phyloP scores from a whole-genome alignment of 2,113 vertebrate genomes.

The Corythaixoides concolor region DNA sequence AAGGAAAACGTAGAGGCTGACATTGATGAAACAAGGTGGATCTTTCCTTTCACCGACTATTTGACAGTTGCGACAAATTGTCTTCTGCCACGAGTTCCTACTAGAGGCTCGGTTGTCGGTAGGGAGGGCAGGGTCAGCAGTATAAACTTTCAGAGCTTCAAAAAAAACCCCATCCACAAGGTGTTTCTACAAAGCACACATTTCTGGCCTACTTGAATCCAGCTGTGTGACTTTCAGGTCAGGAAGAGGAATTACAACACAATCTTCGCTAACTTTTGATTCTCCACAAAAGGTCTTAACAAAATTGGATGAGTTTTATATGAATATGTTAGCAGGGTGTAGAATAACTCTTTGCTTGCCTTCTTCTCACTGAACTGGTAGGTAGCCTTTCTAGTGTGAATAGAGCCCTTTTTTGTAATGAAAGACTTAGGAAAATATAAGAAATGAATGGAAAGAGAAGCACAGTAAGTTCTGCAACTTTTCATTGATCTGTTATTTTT shows the following conservation, averaged over 20 bases:
- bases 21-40: neutral
- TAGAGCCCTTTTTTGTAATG: slow-evolving; percentile 27
- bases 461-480: slow-evolving; percentile 36
- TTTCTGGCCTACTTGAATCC: slow-evolving; percentile 67
- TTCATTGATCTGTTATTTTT: slow-evolving; percentile 44
- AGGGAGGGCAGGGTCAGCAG: slow-evolving; percentile 34
- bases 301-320: slow-evolving; percentile 62
- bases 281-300: slow-evolving; percentile 65
- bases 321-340: slow-evolving; percentile 65
- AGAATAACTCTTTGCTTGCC: slow-evolving; percentile 63
- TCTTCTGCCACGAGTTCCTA: slow-evolving; percentile 13
- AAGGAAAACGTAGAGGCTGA: neutral
- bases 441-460: slow-evolving; percentile 42
- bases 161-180: slow-evolving; percentile 7
- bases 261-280: slow-evolving; percentile 63
- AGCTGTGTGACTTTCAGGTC: slow-evolving; percentile 62
- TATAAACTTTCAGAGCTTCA: slow-evolving; percentile 48
- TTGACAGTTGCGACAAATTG: slow-evolving; percentile 14
- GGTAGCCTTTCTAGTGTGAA: slow-evolving; percentile 63
- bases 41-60: neutral
- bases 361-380: slow-evolving; percentile 51
- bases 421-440: slow-evolving; percentile 62
- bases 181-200: slow-evolving; percentile 48
- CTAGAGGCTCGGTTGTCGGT: neutral
- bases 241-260: slow-evolving; percentile 65